Evolutionary conservation across 2,797 vertebrate genomes (phyloP), one percentile per base, ranked within the genome.

Genomic region (Stomatorhinus walkeri): DNA sequence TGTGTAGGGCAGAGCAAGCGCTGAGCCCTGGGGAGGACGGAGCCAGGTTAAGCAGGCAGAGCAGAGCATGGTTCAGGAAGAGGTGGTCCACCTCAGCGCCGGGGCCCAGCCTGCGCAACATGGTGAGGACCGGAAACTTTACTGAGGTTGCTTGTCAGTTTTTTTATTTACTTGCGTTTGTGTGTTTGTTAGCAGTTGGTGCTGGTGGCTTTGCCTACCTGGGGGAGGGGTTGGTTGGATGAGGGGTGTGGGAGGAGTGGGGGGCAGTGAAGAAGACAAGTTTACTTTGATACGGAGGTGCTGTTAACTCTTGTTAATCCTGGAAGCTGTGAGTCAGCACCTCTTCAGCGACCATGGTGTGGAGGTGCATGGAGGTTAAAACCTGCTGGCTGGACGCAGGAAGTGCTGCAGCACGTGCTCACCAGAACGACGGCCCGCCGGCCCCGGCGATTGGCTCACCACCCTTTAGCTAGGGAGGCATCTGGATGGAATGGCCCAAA

Each of bases 41-140:
- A 56, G 64, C 52, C 28, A 46, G 72, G 91, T 81, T 90, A 4
- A 87, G 59, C 64, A 19, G 89, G 6, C 88, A 91, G 85, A 89
- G 76, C 85, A 88, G 89, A 93, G 90, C 91, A 96, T 95, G 94
- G 79, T 91, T 28, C 87, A 64, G 89, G 68, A 89, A 56, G 90
- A 91, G 91, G 89, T 88, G 89, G 89, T 54, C 51, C 68, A 61
- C 86, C 32, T 85, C 88, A 87, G 83, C 28, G 46, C 87, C 88
- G 79, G 90, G 87, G 90, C 79, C 91, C 87, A 87, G 89, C 89
- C 24, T 86, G 89, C 2, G 85, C 90, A 92, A 10, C 87, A 95
- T 95, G 95, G 95, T 95, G 92, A 94, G 95, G 91, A 7, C 4
- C 6, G 19, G 32, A 46, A 61, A 46, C 28, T 61, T 68, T 24